These are phyloP conservation scores for Pomacea canaliculata DNA, from an alignment of 2,888 invertebrate genomes.

Conservation along the genomic window DNA sequence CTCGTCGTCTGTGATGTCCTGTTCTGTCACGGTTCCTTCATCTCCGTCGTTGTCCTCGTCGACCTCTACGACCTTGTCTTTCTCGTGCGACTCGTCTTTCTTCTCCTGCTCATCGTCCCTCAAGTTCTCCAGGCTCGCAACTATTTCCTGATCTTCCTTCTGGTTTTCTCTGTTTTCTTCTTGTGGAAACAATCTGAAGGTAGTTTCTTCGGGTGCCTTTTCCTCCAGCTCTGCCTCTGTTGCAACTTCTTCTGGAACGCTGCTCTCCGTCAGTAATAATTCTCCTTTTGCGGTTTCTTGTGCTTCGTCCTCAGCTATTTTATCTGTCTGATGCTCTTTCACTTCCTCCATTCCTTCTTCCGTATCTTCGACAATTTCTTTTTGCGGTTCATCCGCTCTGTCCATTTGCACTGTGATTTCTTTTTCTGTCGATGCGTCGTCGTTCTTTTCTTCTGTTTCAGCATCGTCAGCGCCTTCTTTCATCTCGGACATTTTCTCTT, in stretches of 20 bases:
- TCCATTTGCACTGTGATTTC: neutral
- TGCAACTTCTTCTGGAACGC: too few relatives aligned
- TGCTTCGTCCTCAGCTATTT: neutral
- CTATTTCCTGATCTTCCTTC: neutral
- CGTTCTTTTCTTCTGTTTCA: neutral
- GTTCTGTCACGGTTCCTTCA: neutral
- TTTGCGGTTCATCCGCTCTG: neutral
- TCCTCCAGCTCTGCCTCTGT: too few relatives aligned
- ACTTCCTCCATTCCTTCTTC: neutral
- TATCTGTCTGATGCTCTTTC: neutral
- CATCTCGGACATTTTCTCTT: neutral
- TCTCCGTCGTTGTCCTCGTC: slow-evolving; percentile 2
- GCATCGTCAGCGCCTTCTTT: neutral
- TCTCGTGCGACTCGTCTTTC: neutral
- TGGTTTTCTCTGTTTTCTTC: neutral
- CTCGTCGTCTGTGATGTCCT: slow-evolving; percentile 18
- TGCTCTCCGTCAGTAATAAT: too few relatives aligned
- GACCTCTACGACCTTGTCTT: neutral
- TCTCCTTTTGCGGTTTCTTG: neutral
- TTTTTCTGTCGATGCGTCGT: neutral
- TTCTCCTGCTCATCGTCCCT: neutral
- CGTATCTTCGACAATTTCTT: neutral
- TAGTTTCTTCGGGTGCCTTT: too few relatives aligned
- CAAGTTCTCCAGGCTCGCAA: neutral
- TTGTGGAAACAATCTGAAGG: neutral